Evolutionary conservation across 2,888 invertebrate species (phyloP), one percentile per base, ranked within the genome.

Genomic region (Phalangium opilio): DNA sequence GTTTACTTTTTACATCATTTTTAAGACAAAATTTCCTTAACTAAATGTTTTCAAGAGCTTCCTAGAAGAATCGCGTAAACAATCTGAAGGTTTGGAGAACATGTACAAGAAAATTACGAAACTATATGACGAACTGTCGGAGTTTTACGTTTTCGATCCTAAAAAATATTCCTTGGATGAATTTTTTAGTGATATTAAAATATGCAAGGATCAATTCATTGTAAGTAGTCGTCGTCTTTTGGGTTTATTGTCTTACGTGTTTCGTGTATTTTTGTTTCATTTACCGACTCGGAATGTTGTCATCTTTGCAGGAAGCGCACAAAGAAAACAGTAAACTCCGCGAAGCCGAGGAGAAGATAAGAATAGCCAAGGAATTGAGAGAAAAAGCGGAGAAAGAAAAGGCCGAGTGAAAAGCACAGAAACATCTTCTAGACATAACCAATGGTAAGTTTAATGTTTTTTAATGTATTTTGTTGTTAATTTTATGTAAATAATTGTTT

Each of bases 61-160:
- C 48, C 38, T 51, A 2, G 71, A 73, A 46, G 81, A 83, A 53
- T 89, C 93, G 0, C 75, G 83, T 10, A 79, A 83, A 51, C 86
- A 93, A 57, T 83, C 83, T 63, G 83, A 85, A 62, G 76, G 95
- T 0, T 69, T 98, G 51, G 81, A 84, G 61, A 85, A 83, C 47
- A 95, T 96, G 93, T 84, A 81, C 68, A 79, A 81, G 58, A 87
- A 90, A 63, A 89, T 96, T 83, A 86, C 86, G 55, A 76, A 75
- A 10, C 67, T 89, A 1, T 96, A 83, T 69, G 75, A 75, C 3
- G 83, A 83, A 42, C 69, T 95, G 10, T 79, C 86, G 0, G 90
- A 90, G 60, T 96, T 83, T 66, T 95, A 79, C 66, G 77, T 81
- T 2, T 95, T 96, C 66, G 93, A 96, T 62, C 78, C 81, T 7